phyloP scores from a whole-genome alignment of 2,888 invertebrate genomes.

The Cacoxenus indagator region DNA sequence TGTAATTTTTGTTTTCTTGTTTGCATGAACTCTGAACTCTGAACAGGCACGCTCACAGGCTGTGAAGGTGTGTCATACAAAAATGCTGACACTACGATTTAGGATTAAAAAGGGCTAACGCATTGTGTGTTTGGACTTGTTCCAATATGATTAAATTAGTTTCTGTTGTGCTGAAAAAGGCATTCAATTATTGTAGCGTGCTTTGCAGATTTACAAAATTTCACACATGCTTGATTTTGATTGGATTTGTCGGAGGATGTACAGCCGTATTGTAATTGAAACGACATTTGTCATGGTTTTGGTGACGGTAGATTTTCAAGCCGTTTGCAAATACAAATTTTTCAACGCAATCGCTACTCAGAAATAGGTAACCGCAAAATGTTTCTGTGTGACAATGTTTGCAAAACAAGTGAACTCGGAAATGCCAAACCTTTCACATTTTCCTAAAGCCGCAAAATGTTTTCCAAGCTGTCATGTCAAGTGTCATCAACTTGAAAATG shows the following conservation, averaged over 20 bases:
- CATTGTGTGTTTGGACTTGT: constrained; percentile 47
- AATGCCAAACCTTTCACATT: constrained; percentile 61
- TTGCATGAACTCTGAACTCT: too few species aligned
- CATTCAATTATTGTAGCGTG: constrained; percentile 38
- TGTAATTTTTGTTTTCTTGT: background rate
- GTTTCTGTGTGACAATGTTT: constrained; percentile 56
- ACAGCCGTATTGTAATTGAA: background rate
- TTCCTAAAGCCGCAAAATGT: constrained; percentile 28
- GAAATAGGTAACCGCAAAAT: constrained; percentile 39
- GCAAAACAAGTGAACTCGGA: constrained; percentile 53
- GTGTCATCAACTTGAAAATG: constrained; percentile 54
- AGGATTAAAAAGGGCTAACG: constrained; percentile 21
- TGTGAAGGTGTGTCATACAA: background rate
- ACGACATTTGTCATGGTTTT: background rate
- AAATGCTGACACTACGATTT: background rate
- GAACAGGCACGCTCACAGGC: background rate
- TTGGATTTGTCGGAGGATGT: constrained; percentile 2
- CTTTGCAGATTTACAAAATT: background rate
- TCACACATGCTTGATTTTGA: constrained; percentile 20
- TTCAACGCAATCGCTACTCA: constrained; percentile 46
- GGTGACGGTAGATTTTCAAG: background rate
- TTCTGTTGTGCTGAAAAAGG: constrained; percentile 18
- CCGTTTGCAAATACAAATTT: background rate
- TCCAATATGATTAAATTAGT: constrained; percentile 46
- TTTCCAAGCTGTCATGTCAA: constrained; percentile 57